These are phyloP conservation scores for Vireo griseus DNA, from an alignment of 2,797 vertebrate genomes.

Conservation along the genomic window DNA sequence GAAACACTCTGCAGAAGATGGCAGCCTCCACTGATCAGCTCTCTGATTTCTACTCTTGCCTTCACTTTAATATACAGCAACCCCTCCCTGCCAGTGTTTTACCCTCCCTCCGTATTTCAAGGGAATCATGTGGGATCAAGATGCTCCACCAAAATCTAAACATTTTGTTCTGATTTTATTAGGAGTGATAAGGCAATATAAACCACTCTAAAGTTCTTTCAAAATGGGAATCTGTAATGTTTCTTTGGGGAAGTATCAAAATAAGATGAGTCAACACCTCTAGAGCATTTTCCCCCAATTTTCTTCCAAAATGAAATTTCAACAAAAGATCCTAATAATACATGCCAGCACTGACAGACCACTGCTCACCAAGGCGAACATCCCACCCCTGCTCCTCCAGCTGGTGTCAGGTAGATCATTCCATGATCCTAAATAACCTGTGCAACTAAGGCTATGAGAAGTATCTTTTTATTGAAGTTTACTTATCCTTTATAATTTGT, in stretches of 20 bases:
- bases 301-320: conserved; percentile 1
- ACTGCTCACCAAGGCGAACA: neutral
- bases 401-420: neutral
- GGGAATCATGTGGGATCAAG: neutral
- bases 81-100: fast-evolving
- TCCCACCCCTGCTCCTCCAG: neutral
- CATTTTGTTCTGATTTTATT: conserved; percentile 7
- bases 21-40: neutral
- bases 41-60: neutral
- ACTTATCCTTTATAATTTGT: neutral
- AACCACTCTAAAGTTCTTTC: neutral
- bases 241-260: conserved; percentile 16
- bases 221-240: neutral
- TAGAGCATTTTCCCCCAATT: fast-evolving
- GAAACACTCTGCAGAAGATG: neutral
- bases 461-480: neutral
- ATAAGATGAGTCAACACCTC: neutral
- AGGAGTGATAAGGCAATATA: neutral
- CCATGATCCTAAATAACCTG: neutral
- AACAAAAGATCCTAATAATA: neutral
- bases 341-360: neutral
- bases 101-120: neutral
- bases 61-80: neutral
- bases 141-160: neutral
- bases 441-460: neutral